These are phyloP conservation scores for Stigmatopora nigra DNA, from an alignment of 2,113 vertebrate species.

Conservation along the genomic window DNA sequence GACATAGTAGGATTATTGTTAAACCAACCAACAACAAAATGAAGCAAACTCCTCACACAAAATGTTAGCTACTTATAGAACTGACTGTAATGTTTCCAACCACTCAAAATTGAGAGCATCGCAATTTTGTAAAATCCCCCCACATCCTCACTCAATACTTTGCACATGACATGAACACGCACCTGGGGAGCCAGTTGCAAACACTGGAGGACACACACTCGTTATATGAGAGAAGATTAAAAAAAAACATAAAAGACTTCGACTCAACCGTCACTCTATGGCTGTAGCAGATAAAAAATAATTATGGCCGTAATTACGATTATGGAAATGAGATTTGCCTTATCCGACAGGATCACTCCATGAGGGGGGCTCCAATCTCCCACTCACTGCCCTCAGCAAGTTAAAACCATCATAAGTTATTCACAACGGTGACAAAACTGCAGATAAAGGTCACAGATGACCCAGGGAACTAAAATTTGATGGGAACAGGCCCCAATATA, in stretches of 20 bases:
- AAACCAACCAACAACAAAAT: not conserved
- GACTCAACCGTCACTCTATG: constrained; percentile 11
- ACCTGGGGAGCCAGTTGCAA: constrained; percentile 25
- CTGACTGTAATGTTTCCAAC: not conserved
- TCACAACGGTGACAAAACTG: constrained; percentile 47
- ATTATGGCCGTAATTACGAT: constrained; percentile 16
- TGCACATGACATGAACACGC: constrained; percentile 36
- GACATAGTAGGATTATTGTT: not conserved
- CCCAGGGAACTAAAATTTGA: constrained; percentile 35
- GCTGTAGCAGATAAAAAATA: constrained; percentile 10
- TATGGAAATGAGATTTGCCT: constrained; percentile 15
- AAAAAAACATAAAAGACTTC: constrained; percentile 8
- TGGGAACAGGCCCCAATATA: constrained; percentile 22
- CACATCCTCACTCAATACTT: not conserved
- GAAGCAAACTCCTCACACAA: not conserved
- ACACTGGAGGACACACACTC: constrained; percentile 10
- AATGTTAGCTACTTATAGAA: not conserved
- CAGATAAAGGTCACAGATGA: constrained; percentile 43
- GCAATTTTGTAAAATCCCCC: constrained; percentile 5
- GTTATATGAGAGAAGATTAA: constrained; percentile 18
- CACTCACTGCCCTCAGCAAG: constrained; percentile 46
- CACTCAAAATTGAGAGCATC: constrained; percentile 5
- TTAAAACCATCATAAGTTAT: constrained; percentile 57
- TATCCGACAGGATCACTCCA: constrained; percentile 13
- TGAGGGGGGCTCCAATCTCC: constrained; percentile 26